Base-by-base conservation (phyloP, 1,140 invertebrate genomes). In the Bombus fervidus region DNA sequence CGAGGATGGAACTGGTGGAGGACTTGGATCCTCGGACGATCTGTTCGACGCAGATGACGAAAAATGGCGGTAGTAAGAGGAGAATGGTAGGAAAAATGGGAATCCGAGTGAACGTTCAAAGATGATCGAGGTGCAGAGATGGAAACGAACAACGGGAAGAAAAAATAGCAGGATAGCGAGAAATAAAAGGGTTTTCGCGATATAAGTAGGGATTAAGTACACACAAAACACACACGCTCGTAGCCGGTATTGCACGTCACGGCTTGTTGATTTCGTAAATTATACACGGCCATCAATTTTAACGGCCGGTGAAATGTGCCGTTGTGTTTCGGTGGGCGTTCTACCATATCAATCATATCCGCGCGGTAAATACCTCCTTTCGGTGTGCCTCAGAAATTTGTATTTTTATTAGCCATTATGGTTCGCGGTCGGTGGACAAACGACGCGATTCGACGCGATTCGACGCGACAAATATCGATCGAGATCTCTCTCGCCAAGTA, bases 261-360 rank as follows among this genome's bases (percentile, higher is more conserved):
- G 93, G 93, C 88, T 93, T 93, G 94, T 94, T 94, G 93, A 93
- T 94, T 94, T 94, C 93, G 89, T 92, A 94, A 94, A 94, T 94
- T 94, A 93, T 91, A 94, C 89, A 92, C 92, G 91, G 91, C 90
- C 92, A 91, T 93, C 92, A 93, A 93, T 93, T 94, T 92, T 87
- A 93, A 92, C 91, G 92, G 92, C 92, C 90, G 90, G 90, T 89
- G 92, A 93, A 93, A 93, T 83, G 89, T 89, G 89, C 91, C 90
- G 92, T 93, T 93, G 91, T 93, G 88, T 94, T 94, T 93, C 92
- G 91, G 92, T 94, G 93, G 93, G 92, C 92, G 93, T 94, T 93
- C 90, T 91, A 91, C 91, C 91, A 91, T 92, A 92, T 93, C 93
- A 94, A 92, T 93, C 92, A 92, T 93, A 93, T 91, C 91, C 83